Percentiles rank a stretch among this genome's conserved stretches.
phyloP scores from a whole-genome alignment of 2,888 invertebrate species.

The Panopea generosa region DNA sequence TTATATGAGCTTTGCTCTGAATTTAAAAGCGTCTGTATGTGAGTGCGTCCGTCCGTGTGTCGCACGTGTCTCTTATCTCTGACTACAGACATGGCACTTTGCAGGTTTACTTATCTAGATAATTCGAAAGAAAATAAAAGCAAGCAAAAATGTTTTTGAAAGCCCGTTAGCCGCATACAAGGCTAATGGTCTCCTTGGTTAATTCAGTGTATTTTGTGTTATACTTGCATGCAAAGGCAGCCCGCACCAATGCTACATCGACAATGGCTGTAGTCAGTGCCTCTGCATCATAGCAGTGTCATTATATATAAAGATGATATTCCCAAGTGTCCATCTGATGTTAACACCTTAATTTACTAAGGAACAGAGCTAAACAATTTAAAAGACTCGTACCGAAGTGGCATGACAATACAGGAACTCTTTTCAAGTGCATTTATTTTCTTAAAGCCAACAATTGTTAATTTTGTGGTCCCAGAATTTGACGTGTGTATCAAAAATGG shows the following conservation, averaged over 20 bases:
- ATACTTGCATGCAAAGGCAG: background rate
- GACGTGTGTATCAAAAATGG: conserved; percentile 2
- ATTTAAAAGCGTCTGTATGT: no score
- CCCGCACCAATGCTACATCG: no score
- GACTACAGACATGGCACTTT: no score
- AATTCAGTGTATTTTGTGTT: no score
- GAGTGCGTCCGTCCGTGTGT: no score
- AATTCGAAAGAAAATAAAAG: no score
- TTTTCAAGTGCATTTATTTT: background rate
- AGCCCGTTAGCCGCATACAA: no score
- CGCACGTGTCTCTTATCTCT: no score
- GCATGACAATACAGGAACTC: conserved; percentile 7
- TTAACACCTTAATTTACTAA: background rate
- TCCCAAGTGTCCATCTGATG: conserved; percentile 1
- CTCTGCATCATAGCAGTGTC: conserved; percentile 5
- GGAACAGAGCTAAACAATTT: conserved; percentile 1
- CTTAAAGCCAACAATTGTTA: background rate
- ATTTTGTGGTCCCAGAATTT: conserved; percentile 1
- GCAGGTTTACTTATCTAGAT: no score
- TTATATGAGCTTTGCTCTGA: no score
- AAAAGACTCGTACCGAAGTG: conserved; percentile 7
- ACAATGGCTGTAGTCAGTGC: conserved; percentile 3
- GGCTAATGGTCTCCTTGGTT: no score
- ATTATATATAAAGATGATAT: conserved; percentile 1
- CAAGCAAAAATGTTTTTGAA: no score